phyloP scores from a whole-genome alignment of 2,113 vertebrate species.

The Emydura subglobosa region DNA sequence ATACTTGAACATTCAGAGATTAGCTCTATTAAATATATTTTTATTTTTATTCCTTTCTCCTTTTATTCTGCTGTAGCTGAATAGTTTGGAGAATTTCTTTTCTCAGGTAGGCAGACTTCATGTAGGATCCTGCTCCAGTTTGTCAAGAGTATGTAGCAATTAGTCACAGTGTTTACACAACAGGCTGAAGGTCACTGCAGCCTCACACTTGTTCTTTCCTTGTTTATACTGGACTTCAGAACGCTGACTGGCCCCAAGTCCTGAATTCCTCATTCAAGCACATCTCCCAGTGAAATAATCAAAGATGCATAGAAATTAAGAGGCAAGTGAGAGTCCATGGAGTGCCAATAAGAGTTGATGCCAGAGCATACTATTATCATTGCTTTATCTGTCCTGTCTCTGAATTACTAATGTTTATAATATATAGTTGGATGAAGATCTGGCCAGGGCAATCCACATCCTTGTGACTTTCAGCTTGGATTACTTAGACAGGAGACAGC shows the following conservation, averaged over 20 bases:
- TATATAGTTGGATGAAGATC: background rate
- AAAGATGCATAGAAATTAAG: background rate
- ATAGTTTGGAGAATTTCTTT: slow-evolving; percentile 3
- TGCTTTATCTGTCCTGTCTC: slow-evolving; percentile 1
- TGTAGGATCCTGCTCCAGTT: background rate
- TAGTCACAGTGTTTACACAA: background rate
- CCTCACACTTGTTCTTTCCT: background rate
- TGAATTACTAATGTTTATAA: background rate
- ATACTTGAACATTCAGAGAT: background rate
- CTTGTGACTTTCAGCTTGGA: background rate
- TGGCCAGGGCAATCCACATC: background rate
- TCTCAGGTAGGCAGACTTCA: background rate
- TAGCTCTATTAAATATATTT: background rate
- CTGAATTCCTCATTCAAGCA: background rate
- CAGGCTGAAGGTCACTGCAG: background rate
- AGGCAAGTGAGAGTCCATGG: background rate
- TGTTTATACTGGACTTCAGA: background rate
- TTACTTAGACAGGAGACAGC: background rate
- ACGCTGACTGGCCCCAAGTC: background rate
- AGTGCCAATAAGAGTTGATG: background rate
- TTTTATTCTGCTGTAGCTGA: background rate
- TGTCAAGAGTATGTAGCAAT: background rate
- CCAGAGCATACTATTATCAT: background rate
- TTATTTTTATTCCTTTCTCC: background rate
- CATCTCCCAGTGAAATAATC: background rate